Conservation (phyloP, 2,113 vertebrate species). For the Chionodraco myersi region DNA sequence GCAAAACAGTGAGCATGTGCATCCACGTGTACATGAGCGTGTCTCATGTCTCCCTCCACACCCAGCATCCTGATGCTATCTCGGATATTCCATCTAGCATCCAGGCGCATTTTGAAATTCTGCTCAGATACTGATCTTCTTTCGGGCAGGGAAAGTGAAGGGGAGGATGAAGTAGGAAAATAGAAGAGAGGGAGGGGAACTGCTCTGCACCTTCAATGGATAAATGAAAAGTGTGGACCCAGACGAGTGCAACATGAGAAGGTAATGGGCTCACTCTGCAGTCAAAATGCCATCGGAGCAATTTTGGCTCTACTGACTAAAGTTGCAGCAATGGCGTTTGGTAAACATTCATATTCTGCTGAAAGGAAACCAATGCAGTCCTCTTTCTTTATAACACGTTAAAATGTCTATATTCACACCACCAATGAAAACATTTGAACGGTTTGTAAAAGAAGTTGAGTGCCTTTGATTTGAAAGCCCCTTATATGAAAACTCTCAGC, state of each 20-base stretch:
- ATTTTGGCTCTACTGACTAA: conserved; percentile 30
- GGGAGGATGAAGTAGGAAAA: conserved; percentile 25
- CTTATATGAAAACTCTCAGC: conserved; percentile 25
- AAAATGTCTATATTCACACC: conserved; percentile 45
- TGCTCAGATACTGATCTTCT: conserved; percentile 58
- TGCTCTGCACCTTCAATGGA: conserved; percentile 33
- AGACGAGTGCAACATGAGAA: conserved; percentile 48
- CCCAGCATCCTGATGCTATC: conserved; percentile 34
- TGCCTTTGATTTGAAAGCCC: conserved; percentile 40
- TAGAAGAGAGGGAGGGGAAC: conserved; percentile 6
- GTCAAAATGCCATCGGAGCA: conserved; percentile 35
- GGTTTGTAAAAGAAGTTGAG: conserved; percentile 16
- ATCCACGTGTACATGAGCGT: conserved; percentile 5
- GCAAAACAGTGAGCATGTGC: conserved; percentile 25
- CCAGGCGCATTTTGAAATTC: conserved; percentile 64
- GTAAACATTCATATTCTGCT: conserved; percentile 19
- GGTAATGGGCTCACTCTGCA: conserved; percentile 52
- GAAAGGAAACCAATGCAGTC: conserved; percentile 22
- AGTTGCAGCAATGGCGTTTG: conserved; percentile 9
- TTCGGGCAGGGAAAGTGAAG: conserved; percentile 17
- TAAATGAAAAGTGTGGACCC: conserved; percentile 55
- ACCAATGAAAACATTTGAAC: conserved; percentile 31
- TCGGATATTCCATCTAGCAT: conserved; percentile 56
- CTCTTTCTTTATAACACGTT: conserved; percentile 11
- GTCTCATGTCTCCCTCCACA: conserved; percentile 23